Conservation (phyloP, 2,888 invertebrate species). For the Melanotus villosus region DNA sequence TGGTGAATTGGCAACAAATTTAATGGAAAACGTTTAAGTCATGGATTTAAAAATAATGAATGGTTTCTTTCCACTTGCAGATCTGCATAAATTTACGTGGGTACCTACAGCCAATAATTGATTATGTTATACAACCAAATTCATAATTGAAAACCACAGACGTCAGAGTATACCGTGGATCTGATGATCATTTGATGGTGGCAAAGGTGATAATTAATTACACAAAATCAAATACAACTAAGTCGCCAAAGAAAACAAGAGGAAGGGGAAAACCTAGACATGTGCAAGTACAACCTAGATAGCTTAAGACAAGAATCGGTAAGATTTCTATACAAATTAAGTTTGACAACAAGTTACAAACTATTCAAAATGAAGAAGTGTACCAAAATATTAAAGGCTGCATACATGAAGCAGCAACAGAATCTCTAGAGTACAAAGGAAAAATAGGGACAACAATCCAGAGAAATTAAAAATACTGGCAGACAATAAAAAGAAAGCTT, state of each 20-base stretch:
- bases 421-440: background rate
- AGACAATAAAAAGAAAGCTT: background rate
- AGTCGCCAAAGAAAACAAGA: background rate
- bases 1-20: no score
- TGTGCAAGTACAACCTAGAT: conserved; percentile 16
- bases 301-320: conserved; percentile 18
- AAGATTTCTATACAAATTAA: conserved; percentile 18
- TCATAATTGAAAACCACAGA: background rate
- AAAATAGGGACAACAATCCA: background rate
- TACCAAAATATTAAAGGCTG: background rate
- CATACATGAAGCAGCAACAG: conserved; percentile 1
- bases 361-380: background rate
- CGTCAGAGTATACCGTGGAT: background rate
- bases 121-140: background rate
- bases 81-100: no score
- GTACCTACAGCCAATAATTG: no score
- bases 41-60: no score
- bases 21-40: no score
- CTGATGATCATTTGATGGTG: background rate
- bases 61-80: no score
- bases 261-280: background rate
- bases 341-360: conserved; percentile 2
- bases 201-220: background rate
- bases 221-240: background rate
- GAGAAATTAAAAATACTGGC: background rate